Evolutionary conservation across 2,797 vertebrate species (phyloP), one percentile per base, ranked within the genome.

Genomic region (Myotis pilosus): DNA sequence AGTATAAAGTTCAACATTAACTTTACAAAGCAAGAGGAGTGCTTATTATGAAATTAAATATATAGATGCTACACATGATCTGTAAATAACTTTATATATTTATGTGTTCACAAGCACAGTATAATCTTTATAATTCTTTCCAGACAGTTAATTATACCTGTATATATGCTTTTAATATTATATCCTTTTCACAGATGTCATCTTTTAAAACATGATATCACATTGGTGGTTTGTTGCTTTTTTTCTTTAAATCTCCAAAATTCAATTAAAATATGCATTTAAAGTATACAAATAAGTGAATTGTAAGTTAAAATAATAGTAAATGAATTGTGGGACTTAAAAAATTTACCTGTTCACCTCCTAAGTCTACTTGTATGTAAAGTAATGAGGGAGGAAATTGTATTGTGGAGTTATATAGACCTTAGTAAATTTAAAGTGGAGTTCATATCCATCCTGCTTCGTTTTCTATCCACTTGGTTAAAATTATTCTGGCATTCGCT

Each of bases 1-100:
- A 94, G 81, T 96, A 57, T 98, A 87, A 98, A 97, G 94, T 97
- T 97, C 95, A 96, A 84, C 94, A 97, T 97, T 97, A 97, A 96
- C 97, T 97, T 97, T 94, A 95, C 81, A 97, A 97, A 96, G 83
- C 89, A 94, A 91, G 69, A 93, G 86, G 97, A 97, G 81, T 92
- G 92, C 71, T 95, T 92, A 36, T 72, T 97, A 85, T 0, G 0
- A 92, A 97, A 97, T 97, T 97, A 69, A 96, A 96, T 94, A 89
- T 86, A 87, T 96, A 95, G 92, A 87, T 97, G 94, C 88, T 96
- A 72, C 95, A 96, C 68, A 94, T 81, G 96, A 94, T 96, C 94
- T 96, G 51, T 96, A 96, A 97, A 95, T 97, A 97, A 84, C 85
- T 2, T 44, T 79, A 44, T 38, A 28, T 74, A 49, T 71, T 71